A percentile compares a stretch with the other conserved stretches of the same genome.
Evolutionary conservation across 2,888 invertebrate species (phyloP).

Genomic region (Stramonita haemastoma): DNA sequence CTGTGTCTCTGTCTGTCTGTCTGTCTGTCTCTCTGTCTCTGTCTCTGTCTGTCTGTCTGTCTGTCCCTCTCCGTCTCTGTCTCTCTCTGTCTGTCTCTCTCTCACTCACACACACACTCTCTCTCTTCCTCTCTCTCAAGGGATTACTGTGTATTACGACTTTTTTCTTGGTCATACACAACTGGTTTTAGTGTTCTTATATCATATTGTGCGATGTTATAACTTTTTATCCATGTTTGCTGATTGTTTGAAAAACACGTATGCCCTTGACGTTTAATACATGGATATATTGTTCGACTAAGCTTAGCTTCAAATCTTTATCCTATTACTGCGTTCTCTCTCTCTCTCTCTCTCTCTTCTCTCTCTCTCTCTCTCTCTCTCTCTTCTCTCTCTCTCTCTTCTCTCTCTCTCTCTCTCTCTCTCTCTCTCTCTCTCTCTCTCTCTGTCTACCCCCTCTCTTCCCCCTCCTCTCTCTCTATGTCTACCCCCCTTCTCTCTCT

Average conservation of each 20-base stretch:
- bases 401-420: background rate
- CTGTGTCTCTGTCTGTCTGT: too few relatives aligned
- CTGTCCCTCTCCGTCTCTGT: background rate
- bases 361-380: background rate
- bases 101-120: background rate
- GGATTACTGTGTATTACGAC: too few relatives aligned
- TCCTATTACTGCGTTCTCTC: background rate
- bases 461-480: background rate
- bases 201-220: too few relatives aligned
- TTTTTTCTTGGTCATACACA: background rate
- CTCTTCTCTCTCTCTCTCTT: background rate
- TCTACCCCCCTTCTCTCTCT: background rate
- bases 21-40: too few relatives aligned
- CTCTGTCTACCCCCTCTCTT: background rate
- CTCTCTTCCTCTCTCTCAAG: background rate
- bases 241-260: too few relatives aligned
- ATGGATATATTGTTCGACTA: too few relatives aligned
- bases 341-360: background rate
- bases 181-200: too few relatives aligned
- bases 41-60: too few relatives aligned
- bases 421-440: slow-evolving; percentile 1
- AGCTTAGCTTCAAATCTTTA: too few relatives aligned
- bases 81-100: background rate
- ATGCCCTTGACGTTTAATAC: too few relatives aligned
- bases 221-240: too few relatives aligned